A percentile compares a stretch with the other conserved stretches of the same genome.
These are phyloP conservation scores for Styela clava DNA, from an alignment of 23 tunicate genomes.

Conservation along the genomic window DNA sequence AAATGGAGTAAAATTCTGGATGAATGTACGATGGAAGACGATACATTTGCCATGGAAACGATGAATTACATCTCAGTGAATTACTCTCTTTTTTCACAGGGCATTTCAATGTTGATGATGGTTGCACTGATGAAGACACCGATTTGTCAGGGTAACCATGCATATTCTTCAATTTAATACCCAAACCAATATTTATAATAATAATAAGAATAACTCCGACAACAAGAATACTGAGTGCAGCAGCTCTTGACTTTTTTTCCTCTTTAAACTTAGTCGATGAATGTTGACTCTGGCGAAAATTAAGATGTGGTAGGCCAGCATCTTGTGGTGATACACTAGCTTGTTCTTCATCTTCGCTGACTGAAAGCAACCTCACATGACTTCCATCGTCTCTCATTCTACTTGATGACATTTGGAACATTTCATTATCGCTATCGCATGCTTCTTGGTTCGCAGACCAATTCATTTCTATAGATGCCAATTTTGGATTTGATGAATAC, in stretches of 20 bases:
- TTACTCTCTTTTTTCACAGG: not conserved
- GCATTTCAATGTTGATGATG: not conserved
- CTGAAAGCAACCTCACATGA: slow-evolving; percentile 20
- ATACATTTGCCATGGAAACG: slow-evolving; percentile 21
- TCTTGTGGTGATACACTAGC: not conserved
- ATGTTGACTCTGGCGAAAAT: not conserved
- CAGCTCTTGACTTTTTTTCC: slow-evolving; percentile 71
- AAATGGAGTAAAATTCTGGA: slow-evolving; percentile 49
- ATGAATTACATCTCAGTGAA: not conserved
- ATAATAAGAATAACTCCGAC: slow-evolving; percentile 62
- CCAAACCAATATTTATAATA: slow-evolving; percentile 73
- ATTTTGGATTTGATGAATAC: no score
- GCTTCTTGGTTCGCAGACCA: not conserved
- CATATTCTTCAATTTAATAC: slow-evolving; percentile 26
- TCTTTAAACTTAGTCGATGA: not conserved
- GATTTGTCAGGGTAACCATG: not conserved
- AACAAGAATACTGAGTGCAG: slow-evolving; percentile 49
- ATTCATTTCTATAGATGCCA: not conserved
- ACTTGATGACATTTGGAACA: slow-evolving; percentile 14
- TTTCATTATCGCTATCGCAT: slow-evolving; percentile 5
- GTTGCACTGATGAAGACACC: not conserved
- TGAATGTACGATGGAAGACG: slow-evolving; percentile 43
- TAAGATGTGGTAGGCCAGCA: not conserved
- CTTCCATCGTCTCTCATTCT: not conserved
- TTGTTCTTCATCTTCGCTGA: slow-evolving; percentile 20